These are phyloP conservation scores for Thymelicus acteon DNA, from an alignment of 2,888 invertebrate species.

Conservation along the genomic window DNA sequence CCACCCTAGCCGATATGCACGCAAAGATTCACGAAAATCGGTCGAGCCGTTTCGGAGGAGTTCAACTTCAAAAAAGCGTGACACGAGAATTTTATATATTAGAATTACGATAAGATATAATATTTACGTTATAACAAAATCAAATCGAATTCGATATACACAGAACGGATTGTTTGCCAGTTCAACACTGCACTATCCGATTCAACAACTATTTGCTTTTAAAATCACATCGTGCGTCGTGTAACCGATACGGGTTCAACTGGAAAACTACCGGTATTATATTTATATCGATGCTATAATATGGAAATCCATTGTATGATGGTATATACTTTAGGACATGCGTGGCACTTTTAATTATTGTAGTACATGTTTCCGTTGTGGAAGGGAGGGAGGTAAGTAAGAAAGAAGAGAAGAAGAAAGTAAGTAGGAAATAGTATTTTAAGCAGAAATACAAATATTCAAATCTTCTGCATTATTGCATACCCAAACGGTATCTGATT, in stretches of 20 bases:
- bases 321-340: too few species aligned
- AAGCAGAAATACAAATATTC: conserved; percentile 19
- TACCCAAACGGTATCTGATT: conserved; percentile 39
- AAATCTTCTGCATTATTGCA: conserved; percentile 21
- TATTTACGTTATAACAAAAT: background rate
- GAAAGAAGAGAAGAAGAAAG: background rate
- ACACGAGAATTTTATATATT: too few species aligned
- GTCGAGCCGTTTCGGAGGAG: too few species aligned
- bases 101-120: too few species aligned
- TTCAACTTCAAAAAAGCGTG: too few species aligned
- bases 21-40: too few species aligned
- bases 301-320: too few species aligned
- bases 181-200: conserved; percentile 14
- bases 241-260: conserved; percentile 3
- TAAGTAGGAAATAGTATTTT: background rate
- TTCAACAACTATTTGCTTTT: conserved; percentile 34
- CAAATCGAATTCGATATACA: conserved; percentile 3
- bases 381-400: too few species aligned
- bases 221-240: conserved; percentile 22
- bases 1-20: too few species aligned
- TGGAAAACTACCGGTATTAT: background rate
- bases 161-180: conserved; percentile 10
- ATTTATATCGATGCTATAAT: background rate
- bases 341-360: too few species aligned
- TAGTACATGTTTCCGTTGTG: too few species aligned